These are phyloP conservation scores for Chloroclysta siterata DNA, from an alignment of 2,888 invertebrate species.

Conservation along the genomic window DNA sequence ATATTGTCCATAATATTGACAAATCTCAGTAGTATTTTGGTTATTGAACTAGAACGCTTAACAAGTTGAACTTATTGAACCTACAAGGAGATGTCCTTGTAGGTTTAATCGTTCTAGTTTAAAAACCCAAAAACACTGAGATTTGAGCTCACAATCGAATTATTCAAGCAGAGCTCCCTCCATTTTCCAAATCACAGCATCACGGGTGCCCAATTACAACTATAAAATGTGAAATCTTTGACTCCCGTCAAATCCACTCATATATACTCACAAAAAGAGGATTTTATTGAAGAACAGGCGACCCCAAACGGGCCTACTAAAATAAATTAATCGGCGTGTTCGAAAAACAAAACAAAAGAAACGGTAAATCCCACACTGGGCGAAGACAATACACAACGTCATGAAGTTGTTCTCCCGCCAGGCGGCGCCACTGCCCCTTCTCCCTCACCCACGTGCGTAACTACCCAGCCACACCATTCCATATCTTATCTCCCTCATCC, in stretches of 20 bases:
- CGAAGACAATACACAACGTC: slow-evolving; percentile 79
- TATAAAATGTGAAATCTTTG: slow-evolving; percentile 38
- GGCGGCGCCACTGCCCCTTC: slow-evolving; percentile 72
- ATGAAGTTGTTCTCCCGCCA: slow-evolving; percentile 80
- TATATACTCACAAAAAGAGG: slow-evolving; percentile 49
- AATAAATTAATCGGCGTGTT: slow-evolving; percentile 76
- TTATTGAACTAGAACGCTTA: no score
- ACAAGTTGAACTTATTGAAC: no score
- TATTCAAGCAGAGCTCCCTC: neutral
- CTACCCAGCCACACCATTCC: slow-evolving; percentile 58
- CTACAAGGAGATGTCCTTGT: no score
- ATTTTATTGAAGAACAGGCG: slow-evolving; percentile 59
- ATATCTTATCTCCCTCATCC: slow-evolving; percentile 55
- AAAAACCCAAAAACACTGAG: no score
- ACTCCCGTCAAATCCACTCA: slow-evolving; percentile 45
- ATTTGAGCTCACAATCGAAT: neutral
- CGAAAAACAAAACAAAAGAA: slow-evolving; percentile 77
- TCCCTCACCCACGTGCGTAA: slow-evolving; percentile 78
- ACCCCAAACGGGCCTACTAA: slow-evolving; percentile 64
- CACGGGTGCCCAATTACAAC: slow-evolving; percentile 7
- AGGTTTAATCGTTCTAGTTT: no score
- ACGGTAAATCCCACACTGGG: slow-evolving; percentile 78
- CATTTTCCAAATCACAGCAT: neutral
- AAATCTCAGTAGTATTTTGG: no score
- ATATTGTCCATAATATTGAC: no score